Conservation (phyloP, 2,888 invertebrate genomes). For the Tridacna gigas region DNA sequence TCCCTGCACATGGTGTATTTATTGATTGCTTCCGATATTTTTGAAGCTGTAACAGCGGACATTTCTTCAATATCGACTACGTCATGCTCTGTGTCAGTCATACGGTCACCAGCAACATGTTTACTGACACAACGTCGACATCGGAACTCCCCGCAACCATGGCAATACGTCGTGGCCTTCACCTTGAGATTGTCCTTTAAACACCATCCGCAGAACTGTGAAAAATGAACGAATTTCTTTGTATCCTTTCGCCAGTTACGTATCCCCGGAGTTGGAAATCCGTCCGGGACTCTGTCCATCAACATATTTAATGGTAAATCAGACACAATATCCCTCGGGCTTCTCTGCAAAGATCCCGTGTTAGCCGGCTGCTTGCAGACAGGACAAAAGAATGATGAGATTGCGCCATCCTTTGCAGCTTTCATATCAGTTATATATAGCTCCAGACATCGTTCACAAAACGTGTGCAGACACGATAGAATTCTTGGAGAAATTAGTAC, state of each 20-base stretch:
- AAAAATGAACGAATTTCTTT: slow-evolving; percentile 41
- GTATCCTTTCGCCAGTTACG: slow-evolving; percentile 10
- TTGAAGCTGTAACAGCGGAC: slow-evolving; percentile 29
- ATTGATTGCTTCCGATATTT: slow-evolving; percentile 35
- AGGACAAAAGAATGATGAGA: slow-evolving; percentile 48
- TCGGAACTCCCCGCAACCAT: slow-evolving; percentile 56
- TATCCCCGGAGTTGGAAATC: slow-evolving; percentile 17
- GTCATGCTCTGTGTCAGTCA: slow-evolving; percentile 29
- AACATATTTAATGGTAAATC: slow-evolving; percentile 55
- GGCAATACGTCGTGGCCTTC: slow-evolving; percentile 44
- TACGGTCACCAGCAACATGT: slow-evolving; percentile 33
- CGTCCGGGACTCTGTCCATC: slow-evolving; percentile 36
- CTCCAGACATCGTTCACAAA: slow-evolving; percentile 55
- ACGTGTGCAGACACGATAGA: slow-evolving; percentile 55
- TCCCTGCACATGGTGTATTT: slow-evolving; percentile 42
- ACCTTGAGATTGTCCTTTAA: slow-evolving; percentile 24
- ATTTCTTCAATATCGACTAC: slow-evolving; percentile 43
- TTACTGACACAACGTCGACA: slow-evolving; percentile 45
- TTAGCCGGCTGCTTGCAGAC: slow-evolving; percentile 45
- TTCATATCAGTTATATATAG: slow-evolving; percentile 45
- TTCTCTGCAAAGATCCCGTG: slow-evolving; percentile 31
- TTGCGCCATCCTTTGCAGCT: slow-evolving; percentile 40
- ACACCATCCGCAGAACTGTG: slow-evolving; percentile 47
- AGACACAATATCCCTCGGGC: slow-evolving; percentile 48
- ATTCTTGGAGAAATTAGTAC: slow-evolving; percentile 46